Evolutionary conservation across 2,113 vertebrate genomes (phyloP).

Genomic region (Abramis brama): DNA sequence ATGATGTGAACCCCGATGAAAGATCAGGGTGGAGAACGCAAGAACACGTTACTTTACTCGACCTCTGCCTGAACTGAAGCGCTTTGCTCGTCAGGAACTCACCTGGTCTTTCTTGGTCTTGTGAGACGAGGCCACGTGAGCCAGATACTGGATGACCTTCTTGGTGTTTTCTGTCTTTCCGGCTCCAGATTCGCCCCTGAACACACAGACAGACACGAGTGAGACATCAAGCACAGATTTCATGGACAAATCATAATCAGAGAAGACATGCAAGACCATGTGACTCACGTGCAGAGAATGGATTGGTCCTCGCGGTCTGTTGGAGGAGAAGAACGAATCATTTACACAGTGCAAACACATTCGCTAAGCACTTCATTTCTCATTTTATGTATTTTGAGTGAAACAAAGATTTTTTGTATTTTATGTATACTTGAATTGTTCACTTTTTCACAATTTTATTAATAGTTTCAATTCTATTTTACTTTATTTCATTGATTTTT

Average conservation of each 20-base stretch:
- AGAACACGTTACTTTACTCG: not conserved
- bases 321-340: conserved; percentile 44
- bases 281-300: conserved; percentile 98
- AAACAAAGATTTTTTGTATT: too few species aligned
- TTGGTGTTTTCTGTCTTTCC: conserved; percentile 99
- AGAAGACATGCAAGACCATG: not conserved
- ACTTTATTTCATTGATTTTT: not conserved
- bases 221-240: not conserved
- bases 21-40: not conserved
- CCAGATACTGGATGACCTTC: conserved; percentile 98
- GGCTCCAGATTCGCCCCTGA: conserved; percentile 95
- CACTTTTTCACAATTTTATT: not conserved
- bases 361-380: not conserved
- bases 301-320: conserved; percentile 98
- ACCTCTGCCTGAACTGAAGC: not conserved
- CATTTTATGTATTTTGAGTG: too few species aligned
- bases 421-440: not conserved
- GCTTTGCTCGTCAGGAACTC: conserved; percentile 39
- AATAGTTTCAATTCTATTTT: not conserved
- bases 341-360: not conserved
- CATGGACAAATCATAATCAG: not conserved
- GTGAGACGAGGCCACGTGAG: conserved; percentile 95
- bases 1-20: not conserved
- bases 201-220: not conserved
- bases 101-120: conserved; percentile 99